Base-by-base conservation (phyloP, 2,797 vertebrate genomes). In the Labroides dimidiatus region DNA sequence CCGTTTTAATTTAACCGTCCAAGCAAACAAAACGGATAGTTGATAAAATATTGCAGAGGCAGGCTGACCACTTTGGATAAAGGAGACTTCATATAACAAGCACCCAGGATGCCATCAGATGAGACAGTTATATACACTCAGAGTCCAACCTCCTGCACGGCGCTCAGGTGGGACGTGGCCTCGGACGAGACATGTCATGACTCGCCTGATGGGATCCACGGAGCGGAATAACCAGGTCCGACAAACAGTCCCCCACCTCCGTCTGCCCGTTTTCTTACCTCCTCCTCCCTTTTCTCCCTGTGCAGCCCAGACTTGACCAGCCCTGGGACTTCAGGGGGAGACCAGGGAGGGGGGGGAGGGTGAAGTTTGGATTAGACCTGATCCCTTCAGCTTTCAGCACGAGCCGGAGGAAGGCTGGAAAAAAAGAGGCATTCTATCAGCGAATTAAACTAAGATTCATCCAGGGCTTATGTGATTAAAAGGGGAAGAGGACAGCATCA, bases 381-480 rank as follows among this genome's bases (percentile, higher is more conserved):
- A 92, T 91, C 89, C 84, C 75, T 84, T 87, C 78, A 72, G 85
- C 84, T 88, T 82, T 86, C 78, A 69, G 81, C 69, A 75, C 50
- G 52, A 88, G 77, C 75, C 55, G 70, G 64, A 75, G 70, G 70
- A 88, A 77, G 67, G 74, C 64, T 74, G 50, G 78, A 82, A 82
- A 89, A 87, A 89, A 88, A 81, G 66, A 90, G 82, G 80, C 82
- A 74, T 89, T 86, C 88, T 87, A 91, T 91, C 90, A 88, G 85
- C 83, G 85, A 91, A 92, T 93, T 91, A 92, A 93, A 90, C 88
- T 84, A 81, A 92, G 89, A 91, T 90, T 93, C 92, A 88, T 87
- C 86, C 86, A 76, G 84, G 89, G 92, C 84, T 92, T 92, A 91
- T 90, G 89, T 84, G 92, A 94, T 93, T 93, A 93, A 88, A 91